phyloP scores from a whole-genome alignment of 1,140 invertebrate genomes.

The Drosophila saltans region DNA sequence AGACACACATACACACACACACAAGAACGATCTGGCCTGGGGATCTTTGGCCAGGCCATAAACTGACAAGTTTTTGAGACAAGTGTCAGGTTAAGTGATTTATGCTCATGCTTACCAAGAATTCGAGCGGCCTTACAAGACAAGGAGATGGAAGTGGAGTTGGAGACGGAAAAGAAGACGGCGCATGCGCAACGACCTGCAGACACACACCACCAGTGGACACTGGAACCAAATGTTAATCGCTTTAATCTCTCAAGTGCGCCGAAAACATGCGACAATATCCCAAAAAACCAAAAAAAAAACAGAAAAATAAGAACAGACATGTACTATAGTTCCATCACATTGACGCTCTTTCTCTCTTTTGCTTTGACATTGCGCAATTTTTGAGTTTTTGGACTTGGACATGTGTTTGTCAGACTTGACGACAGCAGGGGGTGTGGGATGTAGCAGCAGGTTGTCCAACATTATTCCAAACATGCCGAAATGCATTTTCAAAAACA shows the following conservation, averaged over 20 bases:
- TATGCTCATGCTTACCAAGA: slow-evolving; percentile 71
- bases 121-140: slow-evolving; percentile 58
- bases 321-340: slow-evolving; percentile 68
- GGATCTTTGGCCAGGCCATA: slow-evolving; percentile 43
- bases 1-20: not conserved
- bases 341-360: slow-evolving; percentile 62
- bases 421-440: slow-evolving; percentile 40
- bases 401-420: slow-evolving; percentile 47
- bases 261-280: slow-evolving; percentile 75
- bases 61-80: slow-evolving; percentile 76
- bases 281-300: slow-evolving; percentile 15
- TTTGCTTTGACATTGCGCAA: slow-evolving; percentile 57
- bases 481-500: slow-evolving; percentile 39
- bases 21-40: not conserved
- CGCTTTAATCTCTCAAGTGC: slow-evolving; percentile 80
- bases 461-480: slow-evolving; percentile 48
- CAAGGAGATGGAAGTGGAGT: slow-evolving; percentile 9
- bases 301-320: slow-evolving; percentile 22
- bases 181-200: slow-evolving; percentile 75
- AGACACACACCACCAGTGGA: slow-evolving; percentile 28
- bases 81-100: slow-evolving; percentile 77
- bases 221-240: slow-evolving; percentile 74
- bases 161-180: slow-evolving; percentile 28
- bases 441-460: slow-evolving; percentile 51
- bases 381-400: slow-evolving; percentile 38